Percentiles rank a stretch among this genome's conserved stretches.
Conservation (phyloP, 2,888 invertebrate species). For the Lepidochrysops patricia region DNA sequence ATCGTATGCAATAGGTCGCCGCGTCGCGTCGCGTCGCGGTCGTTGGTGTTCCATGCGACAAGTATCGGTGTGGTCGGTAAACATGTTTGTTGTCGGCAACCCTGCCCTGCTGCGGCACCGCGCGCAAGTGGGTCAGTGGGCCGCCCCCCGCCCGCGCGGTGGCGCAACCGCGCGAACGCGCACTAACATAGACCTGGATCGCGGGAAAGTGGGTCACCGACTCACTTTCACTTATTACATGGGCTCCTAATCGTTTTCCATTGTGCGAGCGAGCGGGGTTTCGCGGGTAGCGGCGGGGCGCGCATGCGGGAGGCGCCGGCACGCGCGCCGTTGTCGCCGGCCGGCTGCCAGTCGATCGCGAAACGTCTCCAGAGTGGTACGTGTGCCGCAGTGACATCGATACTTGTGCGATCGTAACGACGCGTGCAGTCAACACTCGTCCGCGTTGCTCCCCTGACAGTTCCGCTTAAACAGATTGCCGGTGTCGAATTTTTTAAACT, state of each 20-base stretch:
- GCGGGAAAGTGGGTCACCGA: constrained; percentile 92
- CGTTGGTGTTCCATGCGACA: constrained; percentile 34
- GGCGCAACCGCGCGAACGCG: constrained; percentile 72
- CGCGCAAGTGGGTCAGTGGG: constrained; percentile 89
- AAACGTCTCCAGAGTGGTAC: constrained; percentile 55
- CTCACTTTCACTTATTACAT: constrained; percentile 93
- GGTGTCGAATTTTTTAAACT: constrained; percentile 32
- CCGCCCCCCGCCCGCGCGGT: constrained; percentile 75
- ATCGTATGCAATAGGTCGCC: background rate
- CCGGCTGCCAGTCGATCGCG: constrained; percentile 71
- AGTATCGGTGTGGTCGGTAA: constrained; percentile 55
- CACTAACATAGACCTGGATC: constrained; percentile 94
- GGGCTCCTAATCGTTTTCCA: constrained; percentile 83
- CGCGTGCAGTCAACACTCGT: constrained; percentile 49
- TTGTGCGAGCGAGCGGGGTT: constrained; percentile 77
- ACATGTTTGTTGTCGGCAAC: constrained; percentile 66
- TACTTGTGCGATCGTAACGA: constrained; percentile 58
- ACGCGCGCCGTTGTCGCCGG: constrained; percentile 68
- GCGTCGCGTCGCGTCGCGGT: background rate
- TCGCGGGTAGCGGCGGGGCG: constrained; percentile 65
- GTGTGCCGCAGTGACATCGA: constrained; percentile 43
- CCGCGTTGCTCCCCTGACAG: constrained; percentile 36
- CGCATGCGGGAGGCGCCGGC: constrained; percentile 72
- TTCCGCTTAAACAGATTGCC: constrained; percentile 36
- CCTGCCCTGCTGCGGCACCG: constrained; percentile 77